Evolutionary conservation across 2,888 invertebrate genomes (phyloP).

Genomic region (Octodonta nipae): DNA sequence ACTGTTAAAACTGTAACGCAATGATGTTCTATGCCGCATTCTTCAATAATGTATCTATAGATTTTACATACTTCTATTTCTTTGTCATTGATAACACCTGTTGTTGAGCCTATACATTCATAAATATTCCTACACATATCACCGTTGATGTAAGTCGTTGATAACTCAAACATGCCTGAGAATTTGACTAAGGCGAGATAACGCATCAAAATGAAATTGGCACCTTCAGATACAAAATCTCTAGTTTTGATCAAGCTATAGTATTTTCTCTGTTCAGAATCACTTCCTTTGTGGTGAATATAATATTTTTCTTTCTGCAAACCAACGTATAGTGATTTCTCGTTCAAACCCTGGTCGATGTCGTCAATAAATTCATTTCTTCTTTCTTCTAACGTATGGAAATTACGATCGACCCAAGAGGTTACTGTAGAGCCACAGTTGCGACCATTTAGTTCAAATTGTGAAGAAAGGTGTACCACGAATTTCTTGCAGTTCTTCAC

Average conservation of each 20-base stretch:
- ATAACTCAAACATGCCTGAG: conserved; percentile 42
- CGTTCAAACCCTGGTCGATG: conserved; percentile 33
- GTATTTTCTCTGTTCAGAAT: conserved; percentile 38
- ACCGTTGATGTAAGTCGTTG: conserved; percentile 46
- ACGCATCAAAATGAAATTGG: conserved; percentile 46
- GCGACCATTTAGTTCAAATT: conserved; percentile 43
- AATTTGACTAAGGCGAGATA: conserved; percentile 44
- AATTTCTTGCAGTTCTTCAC: conserved; percentile 38
- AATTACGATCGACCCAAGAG: conserved; percentile 44
- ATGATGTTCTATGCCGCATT: conserved; percentile 40
- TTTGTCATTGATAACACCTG: conserved; percentile 40
- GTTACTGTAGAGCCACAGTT: conserved; percentile 47
- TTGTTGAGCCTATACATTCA: conserved; percentile 40
- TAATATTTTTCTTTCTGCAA: conserved; percentile 44
- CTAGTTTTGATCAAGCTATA: conserved; percentile 39
- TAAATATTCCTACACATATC: conserved; percentile 46
- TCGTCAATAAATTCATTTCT: conserved; percentile 34
- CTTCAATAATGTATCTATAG: conserved; percentile 44
- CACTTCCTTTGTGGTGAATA: conserved; percentile 38
- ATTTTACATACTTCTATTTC: conserved; percentile 44
- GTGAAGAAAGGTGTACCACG: conserved; percentile 46
- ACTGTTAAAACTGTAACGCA: conserved; percentile 41
- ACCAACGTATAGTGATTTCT: conserved; percentile 42
- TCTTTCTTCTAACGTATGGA: conserved; percentile 53
- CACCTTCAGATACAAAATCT: conserved; percentile 47